phyloP scores from a whole-genome alignment of 2,888 invertebrate species.

The Monopis laevigella region DNA sequence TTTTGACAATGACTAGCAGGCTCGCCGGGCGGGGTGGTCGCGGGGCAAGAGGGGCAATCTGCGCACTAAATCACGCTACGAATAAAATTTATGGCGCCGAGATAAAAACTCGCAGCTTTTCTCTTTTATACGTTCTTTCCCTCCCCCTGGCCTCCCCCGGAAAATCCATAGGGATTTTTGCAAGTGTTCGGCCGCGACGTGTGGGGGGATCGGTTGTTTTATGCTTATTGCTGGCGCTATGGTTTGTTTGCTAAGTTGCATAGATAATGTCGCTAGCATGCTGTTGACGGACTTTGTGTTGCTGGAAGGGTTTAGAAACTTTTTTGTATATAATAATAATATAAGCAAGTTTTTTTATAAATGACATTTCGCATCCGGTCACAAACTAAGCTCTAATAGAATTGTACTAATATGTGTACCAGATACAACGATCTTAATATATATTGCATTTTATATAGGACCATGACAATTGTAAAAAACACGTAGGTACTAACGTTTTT shows the following conservation, averaged over 20 bases:
- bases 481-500: too few species aligned
- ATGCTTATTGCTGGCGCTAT: slow-evolving; percentile 59
- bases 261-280: too few species aligned
- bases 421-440: too few species aligned
- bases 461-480: too few species aligned
- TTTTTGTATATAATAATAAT: too few species aligned
- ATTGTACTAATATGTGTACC: too few species aligned
- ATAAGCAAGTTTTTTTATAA: too few species aligned
- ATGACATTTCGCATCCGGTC: too few species aligned
- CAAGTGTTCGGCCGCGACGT: slow-evolving; percentile 63
- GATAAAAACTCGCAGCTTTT: slow-evolving; percentile 71
- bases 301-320: too few species aligned
- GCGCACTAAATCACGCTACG: slow-evolving; percentile 70
- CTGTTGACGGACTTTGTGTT: too few species aligned
- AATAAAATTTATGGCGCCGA: slow-evolving; percentile 70
- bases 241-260: slow-evolving; percentile 61
- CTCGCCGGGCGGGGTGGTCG: slow-evolving; percentile 41
- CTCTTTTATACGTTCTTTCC: slow-evolving; percentile 68
- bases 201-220: slow-evolving; percentile 68
- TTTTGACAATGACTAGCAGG: slow-evolving; percentile 69
- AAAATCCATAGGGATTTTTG: slow-evolving; percentile 68
- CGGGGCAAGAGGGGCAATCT: slow-evolving; percentile 60
- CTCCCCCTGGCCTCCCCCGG: slow-evolving; percentile 38
- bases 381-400: too few species aligned
- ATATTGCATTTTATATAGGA: too few species aligned